Evolutionary conservation across 2,113 vertebrate species (phyloP).

Genomic region (Myodes glareolus): DNA sequence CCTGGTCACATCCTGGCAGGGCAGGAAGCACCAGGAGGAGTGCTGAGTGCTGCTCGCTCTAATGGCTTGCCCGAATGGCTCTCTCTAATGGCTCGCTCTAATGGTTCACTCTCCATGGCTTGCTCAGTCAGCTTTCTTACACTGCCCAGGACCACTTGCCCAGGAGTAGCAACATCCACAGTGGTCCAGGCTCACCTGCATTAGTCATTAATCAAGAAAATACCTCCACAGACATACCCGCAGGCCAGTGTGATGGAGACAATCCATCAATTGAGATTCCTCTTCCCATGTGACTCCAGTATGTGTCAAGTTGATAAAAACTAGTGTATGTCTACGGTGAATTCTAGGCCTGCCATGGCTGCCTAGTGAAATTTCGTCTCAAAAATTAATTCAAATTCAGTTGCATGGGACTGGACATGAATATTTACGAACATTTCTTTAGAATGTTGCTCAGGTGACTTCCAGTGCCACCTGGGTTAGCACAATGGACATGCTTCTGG

Average conservation of each 20-base stretch:
- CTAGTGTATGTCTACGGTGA: background rate
- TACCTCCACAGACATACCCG: background rate
- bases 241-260: background rate
- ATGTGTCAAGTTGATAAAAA: background rate
- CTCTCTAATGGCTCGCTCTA: no score
- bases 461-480: background rate
- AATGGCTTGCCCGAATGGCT: no score
- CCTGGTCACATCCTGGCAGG: background rate
- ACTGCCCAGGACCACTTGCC: background rate
- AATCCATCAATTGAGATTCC: background rate
- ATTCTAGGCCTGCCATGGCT: background rate
- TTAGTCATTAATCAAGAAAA: background rate
- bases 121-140: no score
- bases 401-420: background rate
- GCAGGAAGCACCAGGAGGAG: background rate
- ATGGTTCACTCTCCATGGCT: background rate
- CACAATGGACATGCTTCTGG: background rate
- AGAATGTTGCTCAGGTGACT: background rate
- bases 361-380: background rate
- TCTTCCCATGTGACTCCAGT: background rate
- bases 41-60: no score
- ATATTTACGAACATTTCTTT: background rate
- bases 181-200: background rate
- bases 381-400: background rate
- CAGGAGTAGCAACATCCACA: background rate